Conservation (phyloP, 2,113 vertebrate species). For the Sclerurus mexicanus region DNA sequence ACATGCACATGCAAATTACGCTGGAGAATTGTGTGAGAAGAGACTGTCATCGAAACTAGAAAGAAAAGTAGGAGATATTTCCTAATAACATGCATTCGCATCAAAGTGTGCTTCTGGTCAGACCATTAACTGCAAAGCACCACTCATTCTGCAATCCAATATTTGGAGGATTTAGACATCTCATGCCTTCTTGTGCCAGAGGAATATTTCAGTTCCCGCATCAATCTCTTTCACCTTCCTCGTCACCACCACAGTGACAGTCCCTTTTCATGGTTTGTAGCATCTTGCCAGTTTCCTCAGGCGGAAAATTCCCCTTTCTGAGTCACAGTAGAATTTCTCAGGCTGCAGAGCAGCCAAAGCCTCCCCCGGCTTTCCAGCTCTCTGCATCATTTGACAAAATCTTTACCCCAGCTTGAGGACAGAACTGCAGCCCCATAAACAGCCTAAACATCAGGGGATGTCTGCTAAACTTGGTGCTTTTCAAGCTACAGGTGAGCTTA, state of each 20-base stretch:
- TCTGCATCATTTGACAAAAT: neutral
- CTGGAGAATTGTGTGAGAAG: neutral
- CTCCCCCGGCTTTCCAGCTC: neutral
- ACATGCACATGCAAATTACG: neutral
- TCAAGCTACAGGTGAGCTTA: neutral
- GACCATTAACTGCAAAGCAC: neutral
- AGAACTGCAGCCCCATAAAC: neutral
- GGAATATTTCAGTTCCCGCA: neutral
- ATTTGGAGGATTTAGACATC: neutral
- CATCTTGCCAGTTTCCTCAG: conserved; percentile 15
- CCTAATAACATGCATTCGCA: neutral
- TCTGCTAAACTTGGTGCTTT: neutral
- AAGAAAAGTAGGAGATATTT: neutral
- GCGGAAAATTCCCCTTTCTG: conserved; percentile 33
- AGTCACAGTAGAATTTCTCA: neutral
- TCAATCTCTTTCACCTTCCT: conserved; percentile 6
- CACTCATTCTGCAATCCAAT: neutral
- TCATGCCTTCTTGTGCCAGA: neutral
- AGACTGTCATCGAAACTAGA: neutral
- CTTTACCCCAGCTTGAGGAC: neutral
- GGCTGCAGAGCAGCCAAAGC: neutral
- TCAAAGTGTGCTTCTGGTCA: neutral
- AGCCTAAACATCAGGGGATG: neutral
- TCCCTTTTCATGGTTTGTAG: neutral
- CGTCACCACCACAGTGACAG: neutral